Evolutionary conservation across 2,888 invertebrate genomes (phyloP).

Genomic region (Drosophila fungiperda): DNA sequence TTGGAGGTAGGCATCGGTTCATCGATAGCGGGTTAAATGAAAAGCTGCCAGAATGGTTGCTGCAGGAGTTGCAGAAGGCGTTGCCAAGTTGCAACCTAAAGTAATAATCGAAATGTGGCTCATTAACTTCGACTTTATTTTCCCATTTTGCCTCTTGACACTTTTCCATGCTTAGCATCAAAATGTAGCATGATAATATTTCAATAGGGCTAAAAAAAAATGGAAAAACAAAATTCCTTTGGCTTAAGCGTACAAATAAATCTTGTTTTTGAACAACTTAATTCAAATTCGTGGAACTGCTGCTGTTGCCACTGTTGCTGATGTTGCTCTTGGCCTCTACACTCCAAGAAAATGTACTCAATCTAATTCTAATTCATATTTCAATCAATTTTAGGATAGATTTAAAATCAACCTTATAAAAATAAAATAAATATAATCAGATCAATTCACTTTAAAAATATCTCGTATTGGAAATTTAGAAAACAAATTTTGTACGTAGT

Average conservation of each 20-base stretch:
- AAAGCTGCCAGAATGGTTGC: slow-evolving; percentile 44
- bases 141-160: slow-evolving; percentile 30
- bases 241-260: slow-evolving; percentile 54
- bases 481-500: background rate
- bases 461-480: background rate
- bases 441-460: background rate
- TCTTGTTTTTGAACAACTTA: slow-evolving; percentile 75
- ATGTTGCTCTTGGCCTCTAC: background rate
- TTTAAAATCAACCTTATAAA: background rate
- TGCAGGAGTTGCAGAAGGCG: slow-evolving; percentile 37
- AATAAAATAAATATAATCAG: background rate
- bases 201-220: slow-evolving; percentile 2
- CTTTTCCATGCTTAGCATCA: slow-evolving; percentile 32
- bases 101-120: slow-evolving; percentile 78
- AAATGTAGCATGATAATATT: slow-evolving; percentile 61
- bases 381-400: background rate
- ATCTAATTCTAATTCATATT: no score
- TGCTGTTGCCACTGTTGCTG: slow-evolving; percentile 6
- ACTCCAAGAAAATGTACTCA: background rate
- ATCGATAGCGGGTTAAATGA: slow-evolving; percentile 64
- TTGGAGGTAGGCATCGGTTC: slow-evolving; percentile 32
- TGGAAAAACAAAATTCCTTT: background rate
- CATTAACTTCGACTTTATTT: slow-evolving; percentile 72
- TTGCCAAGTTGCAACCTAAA: slow-evolving; percentile 69
- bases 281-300: slow-evolving; percentile 61